Percentiles rank a stretch among this genome's conserved stretches.
Evolutionary conservation across 1,140 invertebrate species (phyloP).

Genomic region (Cotesia typhae): DNA sequence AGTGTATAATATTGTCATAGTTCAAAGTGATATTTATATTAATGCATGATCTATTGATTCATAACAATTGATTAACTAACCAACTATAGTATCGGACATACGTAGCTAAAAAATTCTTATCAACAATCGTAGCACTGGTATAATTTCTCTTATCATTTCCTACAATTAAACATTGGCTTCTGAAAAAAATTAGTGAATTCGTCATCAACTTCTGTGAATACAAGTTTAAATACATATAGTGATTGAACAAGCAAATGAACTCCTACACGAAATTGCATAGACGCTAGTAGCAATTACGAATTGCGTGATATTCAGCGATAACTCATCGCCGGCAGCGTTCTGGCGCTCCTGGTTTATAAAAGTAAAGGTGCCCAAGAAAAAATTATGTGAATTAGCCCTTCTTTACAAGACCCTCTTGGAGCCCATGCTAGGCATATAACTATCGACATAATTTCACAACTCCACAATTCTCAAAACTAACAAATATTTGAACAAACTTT

Average conservation of each 20-base stretch:
- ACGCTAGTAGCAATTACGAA: constrained; percentile 59
- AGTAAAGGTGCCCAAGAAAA: constrained; percentile 51
- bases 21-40: too few species aligned
- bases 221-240: constrained; percentile 14
- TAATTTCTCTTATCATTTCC: too few species aligned
- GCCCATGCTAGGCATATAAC: neutral
- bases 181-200: constrained; percentile 29
- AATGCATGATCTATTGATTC: too few species aligned
- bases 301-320: constrained; percentile 60
- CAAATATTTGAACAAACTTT: too few species aligned
- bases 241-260: constrained; percentile 14
- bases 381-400: constrained; percentile 19
- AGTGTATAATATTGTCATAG: too few species aligned
- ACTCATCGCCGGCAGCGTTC: constrained; percentile 58
- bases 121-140: too few species aligned
- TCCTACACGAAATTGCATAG: constrained; percentile 51
- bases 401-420: constrained; percentile 1
- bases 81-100: too few species aligned
- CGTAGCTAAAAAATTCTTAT: too few species aligned
- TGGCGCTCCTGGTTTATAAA: constrained; percentile 54
- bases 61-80: too few species aligned
- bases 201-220: constrained; percentile 28
- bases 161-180: constrained; percentile 33
- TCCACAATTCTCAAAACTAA: too few species aligned
- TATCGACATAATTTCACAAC: too few species aligned